Conservation (phyloP, 1,140 invertebrate genomes). For the Batillaria attramentaria region DNA sequence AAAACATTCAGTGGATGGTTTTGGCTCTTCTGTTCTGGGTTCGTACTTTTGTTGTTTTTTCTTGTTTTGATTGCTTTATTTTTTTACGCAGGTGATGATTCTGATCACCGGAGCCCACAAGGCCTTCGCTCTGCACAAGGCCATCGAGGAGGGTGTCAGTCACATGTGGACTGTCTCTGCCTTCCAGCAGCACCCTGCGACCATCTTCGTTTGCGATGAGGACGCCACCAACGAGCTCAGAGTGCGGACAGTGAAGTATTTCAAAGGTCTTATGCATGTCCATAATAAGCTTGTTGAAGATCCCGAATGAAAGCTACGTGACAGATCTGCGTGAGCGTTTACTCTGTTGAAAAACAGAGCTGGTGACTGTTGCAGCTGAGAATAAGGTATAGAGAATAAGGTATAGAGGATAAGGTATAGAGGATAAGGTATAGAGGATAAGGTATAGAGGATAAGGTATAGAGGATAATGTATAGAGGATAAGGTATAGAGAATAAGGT, state of each 20-base stretch:
- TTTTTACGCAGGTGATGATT: conserved; percentile 88
- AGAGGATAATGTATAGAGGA: not conserved
- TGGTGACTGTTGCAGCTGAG: not conserved
- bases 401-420: not conserved
- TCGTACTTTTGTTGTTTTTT: too few species aligned
- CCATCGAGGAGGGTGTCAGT: conserved; percentile 97
- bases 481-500: not conserved
- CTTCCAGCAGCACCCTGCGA: conserved; percentile 83
- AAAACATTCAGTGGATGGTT: too few species aligned
- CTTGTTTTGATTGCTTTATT: too few species aligned
- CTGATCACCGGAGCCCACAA: conserved; percentile 98
- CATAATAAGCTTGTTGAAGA: conserved; percentile 74
- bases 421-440: not conserved
- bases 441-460: not conserved
- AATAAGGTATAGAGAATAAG: not conserved
- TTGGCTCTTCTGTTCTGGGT: too few species aligned
- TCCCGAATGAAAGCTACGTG: not conserved
- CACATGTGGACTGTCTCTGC: conserved; percentile 99
- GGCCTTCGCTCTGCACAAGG: conserved; percentile 95
- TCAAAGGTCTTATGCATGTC: conserved; percentile 80
- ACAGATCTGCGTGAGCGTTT: not conserved
- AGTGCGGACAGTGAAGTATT: conserved; percentile 99
- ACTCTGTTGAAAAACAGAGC: not conserved
- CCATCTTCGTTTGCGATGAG: conserved; percentile 96
- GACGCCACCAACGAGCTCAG: conserved; percentile 96